Conservation (phyloP, 2,888 invertebrate genomes). For the Yponomeuta sedellus region DNA sequence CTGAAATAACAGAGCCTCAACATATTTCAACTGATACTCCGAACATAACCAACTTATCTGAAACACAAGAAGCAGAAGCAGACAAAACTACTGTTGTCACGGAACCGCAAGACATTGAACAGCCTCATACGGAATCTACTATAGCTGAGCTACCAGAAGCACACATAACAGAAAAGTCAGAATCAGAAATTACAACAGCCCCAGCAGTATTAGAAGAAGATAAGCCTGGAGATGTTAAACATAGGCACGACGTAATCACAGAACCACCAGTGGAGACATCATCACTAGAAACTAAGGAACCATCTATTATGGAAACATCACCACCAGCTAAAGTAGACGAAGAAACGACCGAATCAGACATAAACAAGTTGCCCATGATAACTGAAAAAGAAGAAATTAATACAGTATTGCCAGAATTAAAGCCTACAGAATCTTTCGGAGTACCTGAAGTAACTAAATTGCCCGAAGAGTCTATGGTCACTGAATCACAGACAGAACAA, state of each 20-base stretch:
- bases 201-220: not conserved
- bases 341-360: not conserved
- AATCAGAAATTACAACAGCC: not conserved
- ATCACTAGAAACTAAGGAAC: not conserved
- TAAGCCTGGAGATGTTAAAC: not conserved
- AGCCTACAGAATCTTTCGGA: not conserved
- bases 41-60: not conserved
- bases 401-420: not conserved
- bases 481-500: conserved; percentile 4
- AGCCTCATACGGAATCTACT: not conserved
- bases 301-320: not conserved
- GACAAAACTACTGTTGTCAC: not conserved
- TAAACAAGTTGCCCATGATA: not conserved
- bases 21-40: not conserved
- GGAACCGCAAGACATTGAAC: not conserved
- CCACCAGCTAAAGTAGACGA: not conserved
- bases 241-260: not conserved
- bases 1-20: not conserved
- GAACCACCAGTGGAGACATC: not conserved
- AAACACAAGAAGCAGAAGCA: not conserved
- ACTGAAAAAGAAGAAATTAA: not conserved
- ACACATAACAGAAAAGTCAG: not conserved
- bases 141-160: not conserved
- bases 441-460: not conserved
- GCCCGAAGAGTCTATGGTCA: not conserved